Percentiles rank a stretch among this genome's conserved stretches.
These are phyloP conservation scores for Batillaria attramentaria DNA, from an alignment of 1,140 invertebrate genomes.

Conservation along the genomic window DNA sequence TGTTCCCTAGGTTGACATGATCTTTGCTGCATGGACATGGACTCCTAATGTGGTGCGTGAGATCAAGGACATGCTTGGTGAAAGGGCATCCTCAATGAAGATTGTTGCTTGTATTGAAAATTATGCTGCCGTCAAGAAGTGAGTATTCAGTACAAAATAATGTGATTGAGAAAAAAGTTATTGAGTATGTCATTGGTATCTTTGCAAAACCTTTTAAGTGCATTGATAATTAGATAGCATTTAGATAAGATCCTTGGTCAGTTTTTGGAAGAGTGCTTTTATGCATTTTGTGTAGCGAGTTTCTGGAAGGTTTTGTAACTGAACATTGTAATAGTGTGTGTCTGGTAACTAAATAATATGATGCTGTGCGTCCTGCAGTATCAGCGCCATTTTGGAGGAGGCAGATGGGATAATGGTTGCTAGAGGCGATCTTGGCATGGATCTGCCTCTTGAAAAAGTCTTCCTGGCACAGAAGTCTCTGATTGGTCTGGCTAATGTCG, in stretches of 20 bases:
- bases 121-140: slow-evolving; percentile 92
- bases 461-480: slow-evolving; percentile 97
- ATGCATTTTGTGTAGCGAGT: too few species aligned
- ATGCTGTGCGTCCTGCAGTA: slow-evolving; percentile 59
- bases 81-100: slow-evolving; percentile 93
- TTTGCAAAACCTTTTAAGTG: too few species aligned
- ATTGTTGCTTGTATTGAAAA: slow-evolving; percentile 98
- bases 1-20: slow-evolving; percentile 85
- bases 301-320: too few species aligned
- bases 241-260: too few species aligned
- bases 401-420: slow-evolving; percentile 98
- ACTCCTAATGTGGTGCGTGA: slow-evolving; percentile 88
- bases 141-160: too few species aligned
- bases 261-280: too few species aligned
- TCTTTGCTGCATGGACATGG: slow-evolving; percentile 98
- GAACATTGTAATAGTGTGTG: too few species aligned
- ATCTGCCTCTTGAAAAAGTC: slow-evolving; percentile 98
- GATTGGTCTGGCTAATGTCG: slow-evolving; percentile 80
- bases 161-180: too few species aligned
- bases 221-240: too few species aligned
- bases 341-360: too few species aligned
- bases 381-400: slow-evolving; percentile 92
- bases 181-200: too few species aligned
- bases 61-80: slow-evolving; percentile 88
- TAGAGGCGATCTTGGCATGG: slow-evolving; percentile 95